Base-by-base conservation (phyloP, 2,113 vertebrate genomes). In the Megaceryle maxima region DNA sequence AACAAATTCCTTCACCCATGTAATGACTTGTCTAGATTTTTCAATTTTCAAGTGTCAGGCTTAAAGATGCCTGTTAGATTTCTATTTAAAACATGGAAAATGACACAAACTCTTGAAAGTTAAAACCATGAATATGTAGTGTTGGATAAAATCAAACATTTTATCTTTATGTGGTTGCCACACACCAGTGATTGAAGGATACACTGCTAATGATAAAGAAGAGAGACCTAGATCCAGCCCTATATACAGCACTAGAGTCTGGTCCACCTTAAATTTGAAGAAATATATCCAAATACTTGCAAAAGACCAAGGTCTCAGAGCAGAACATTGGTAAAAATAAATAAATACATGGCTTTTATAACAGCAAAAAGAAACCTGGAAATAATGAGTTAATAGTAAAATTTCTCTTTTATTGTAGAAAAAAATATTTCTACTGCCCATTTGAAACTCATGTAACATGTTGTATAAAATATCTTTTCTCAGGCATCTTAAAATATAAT, bases 401-500 rank as follows among this genome's bases (percentile, higher is more conserved):
- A 5, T 59, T 66, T 29, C 1, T 35, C 84, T 91, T 92, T 76
- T 70, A 16, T 62, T 86, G 96, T 81, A 88, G 63, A 59, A 73
- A 64, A 51, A 46, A 80, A 68, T 10, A 1, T 74, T 89, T 83
- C 20, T 13, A 17, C 43, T 55, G 29, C 22, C 44, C 16, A 68
- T 82, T 94, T 94, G 46, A 89, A 97, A 85, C 24, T 72, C 68
- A 56, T 78, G 35, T 78, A 78, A 60, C 56, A 33, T 51, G 77
- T 84, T 55, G 10, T 5, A 64, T 77, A 75, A 66, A 88, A 96
- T 39, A 83, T 87, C 29, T 78, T 93, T 94, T 94, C 64, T 90
- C 70, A 94, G 88, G 73, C 75, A 92, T 93, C 70, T 96, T 66
- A 89, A 80, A 94, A 84, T 92, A 63, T 80, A 91, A 92, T 39